Evolutionary conservation across 2,888 invertebrate genomes (phyloP), one percentile per base, ranked within the genome.

Genomic region (Pollenia amentaria): DNA sequence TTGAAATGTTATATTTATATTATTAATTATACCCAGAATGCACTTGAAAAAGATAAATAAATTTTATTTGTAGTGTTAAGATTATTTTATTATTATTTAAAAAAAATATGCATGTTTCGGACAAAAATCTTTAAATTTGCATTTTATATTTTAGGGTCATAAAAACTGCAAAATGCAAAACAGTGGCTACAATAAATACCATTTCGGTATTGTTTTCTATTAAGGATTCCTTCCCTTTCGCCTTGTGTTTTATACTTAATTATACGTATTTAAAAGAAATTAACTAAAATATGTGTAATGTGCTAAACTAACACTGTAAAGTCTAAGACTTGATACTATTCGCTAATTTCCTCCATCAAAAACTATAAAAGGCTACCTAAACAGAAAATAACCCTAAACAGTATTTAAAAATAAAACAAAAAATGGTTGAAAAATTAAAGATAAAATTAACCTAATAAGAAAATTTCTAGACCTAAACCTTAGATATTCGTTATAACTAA

Each of bases 291-390:
- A 55, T 29, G 18, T 65, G 46, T 14, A 14, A 67, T 29, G 10
- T 16, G 46, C 7, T 72, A 53, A 29, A 44, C 62, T 48, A 72
- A 55, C 53, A 53, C 53, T 73, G 16, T 7, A 1, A 48, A 70
- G 51, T 70, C 79, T 79, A 79, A 42, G 42, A 79, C 42, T 64
- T 12, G 16, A 10, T 16, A 6, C 44, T 73, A 65, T 62, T 11
- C 11, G 8, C 9, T 48, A 42, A 42, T 8, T 4, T 70, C 48
- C 67, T 78, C 29, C n/a, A 12, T 29, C 21, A 18, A 29, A 62
- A 8, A 11, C 46, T 57, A 44, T 69, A 48, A 55, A 62, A 9
- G 2, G 11, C n/a, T 53, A 60, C 29, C n/a, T 60, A 40, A 16
- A 29, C 48, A 51, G 7, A 57, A 29, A 57, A 38, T 46, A 44